phyloP scores from a whole-genome alignment of 2,113 vertebrate species.

The Bagarius yarrelli region DNA sequence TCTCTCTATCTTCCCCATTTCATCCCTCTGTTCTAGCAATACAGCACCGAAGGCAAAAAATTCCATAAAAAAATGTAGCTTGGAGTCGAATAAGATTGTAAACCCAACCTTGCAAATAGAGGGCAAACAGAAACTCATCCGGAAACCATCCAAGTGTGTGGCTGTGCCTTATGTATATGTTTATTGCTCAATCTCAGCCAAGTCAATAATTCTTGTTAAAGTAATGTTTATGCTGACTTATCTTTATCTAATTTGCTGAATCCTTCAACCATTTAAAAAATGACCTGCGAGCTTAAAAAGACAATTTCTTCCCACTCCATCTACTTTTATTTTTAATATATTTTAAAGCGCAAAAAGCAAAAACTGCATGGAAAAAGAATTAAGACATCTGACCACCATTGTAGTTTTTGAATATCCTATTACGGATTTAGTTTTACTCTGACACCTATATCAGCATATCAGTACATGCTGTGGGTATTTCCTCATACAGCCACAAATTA shows the following conservation, averaged over 20 bases:
- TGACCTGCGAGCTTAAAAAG: background rate
- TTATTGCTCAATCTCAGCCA: background rate
- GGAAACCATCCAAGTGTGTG: slow-evolving; percentile 15
- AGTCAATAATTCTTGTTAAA: slow-evolving; percentile 18
- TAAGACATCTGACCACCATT: too few relatives aligned
- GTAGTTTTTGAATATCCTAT: too few relatives aligned
- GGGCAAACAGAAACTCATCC: background rate
- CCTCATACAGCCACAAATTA: too few relatives aligned
- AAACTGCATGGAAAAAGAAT: background rate
- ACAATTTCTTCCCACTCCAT: background rate
- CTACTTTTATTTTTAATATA: background rate
- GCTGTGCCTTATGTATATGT: background rate
- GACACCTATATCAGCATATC: too few relatives aligned
- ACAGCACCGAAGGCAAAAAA: too few relatives aligned
- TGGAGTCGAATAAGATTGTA: slow-evolving; percentile 29
- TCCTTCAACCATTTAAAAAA: background rate
- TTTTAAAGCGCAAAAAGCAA: background rate
- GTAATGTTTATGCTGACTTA: slow-evolving; percentile 5
- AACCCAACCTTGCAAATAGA: slow-evolving; percentile 39
- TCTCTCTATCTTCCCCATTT: too few relatives aligned
- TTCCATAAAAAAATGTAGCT: slow-evolving; percentile 34
- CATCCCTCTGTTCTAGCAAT: too few relatives aligned
- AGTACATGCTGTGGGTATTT: too few relatives aligned
- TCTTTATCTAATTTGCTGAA: slow-evolving; percentile 23
- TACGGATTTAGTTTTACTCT: too few relatives aligned